Percentiles rank a stretch among this genome's conserved stretches.
Evolutionary conservation across 2,888 invertebrate species (phyloP).

Genomic region (Conchocele bisecta): DNA sequence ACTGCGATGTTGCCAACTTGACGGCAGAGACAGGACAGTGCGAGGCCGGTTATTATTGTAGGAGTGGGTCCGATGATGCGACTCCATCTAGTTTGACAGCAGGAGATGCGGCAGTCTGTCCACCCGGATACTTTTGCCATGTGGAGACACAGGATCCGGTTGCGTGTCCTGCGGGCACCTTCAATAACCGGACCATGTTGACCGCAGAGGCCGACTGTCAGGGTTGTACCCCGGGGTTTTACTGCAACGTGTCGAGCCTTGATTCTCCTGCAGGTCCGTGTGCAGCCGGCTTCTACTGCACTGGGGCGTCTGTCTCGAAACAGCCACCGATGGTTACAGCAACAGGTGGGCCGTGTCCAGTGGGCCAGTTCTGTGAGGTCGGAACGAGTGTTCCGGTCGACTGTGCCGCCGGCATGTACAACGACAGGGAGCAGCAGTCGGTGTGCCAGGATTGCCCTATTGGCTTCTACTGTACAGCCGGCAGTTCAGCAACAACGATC

Average conservation of each 20-base stretch:
- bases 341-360: slow-evolving; percentile 78
- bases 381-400: slow-evolving; percentile 71
- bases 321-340: slow-evolving; percentile 63
- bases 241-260: slow-evolving; percentile 76
- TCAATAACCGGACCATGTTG: slow-evolving; percentile 75
- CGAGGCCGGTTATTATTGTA: slow-evolving; percentile 78
- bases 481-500: slow-evolving; percentile 63
- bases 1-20: slow-evolving; percentile 73
- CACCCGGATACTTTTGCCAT: slow-evolving; percentile 77
- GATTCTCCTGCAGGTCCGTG: slow-evolving; percentile 74
- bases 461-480: slow-evolving; percentile 77
- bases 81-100: slow-evolving; percentile 66
- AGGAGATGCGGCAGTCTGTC: slow-evolving; percentile 77
- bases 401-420: slow-evolving; percentile 78
- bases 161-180: slow-evolving; percentile 78
- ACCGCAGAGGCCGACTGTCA: slow-evolving; percentile 68
- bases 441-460: slow-evolving; percentile 76
- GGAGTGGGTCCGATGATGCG: slow-evolving; percentile 70
- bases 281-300: slow-evolving; percentile 77
- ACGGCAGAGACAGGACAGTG: slow-evolving; percentile 75
- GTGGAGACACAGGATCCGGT: slow-evolving; percentile 71
- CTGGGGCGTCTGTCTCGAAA: slow-evolving; percentile 72
- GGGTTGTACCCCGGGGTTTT: slow-evolving; percentile 76
- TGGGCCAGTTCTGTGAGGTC: slow-evolving; percentile 74
- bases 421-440: slow-evolving; percentile 63